These are phyloP conservation scores for Bufo gargarizans DNA, from an alignment of 2,113 vertebrate genomes.

Conservation along the genomic window DNA sequence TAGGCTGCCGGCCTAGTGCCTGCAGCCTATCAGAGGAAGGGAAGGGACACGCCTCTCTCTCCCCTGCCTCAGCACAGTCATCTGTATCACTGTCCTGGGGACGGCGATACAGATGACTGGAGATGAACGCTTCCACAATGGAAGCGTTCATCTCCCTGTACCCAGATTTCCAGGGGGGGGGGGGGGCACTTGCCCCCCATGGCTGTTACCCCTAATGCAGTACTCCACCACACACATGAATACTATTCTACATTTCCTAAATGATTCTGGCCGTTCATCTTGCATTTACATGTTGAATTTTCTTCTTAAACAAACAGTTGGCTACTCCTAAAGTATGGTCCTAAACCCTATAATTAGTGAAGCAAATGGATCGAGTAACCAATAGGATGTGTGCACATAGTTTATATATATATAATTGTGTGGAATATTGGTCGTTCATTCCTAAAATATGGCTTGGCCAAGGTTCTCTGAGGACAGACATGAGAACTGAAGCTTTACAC, in stretches of 20 bases:
- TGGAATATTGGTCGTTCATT: slow-evolving; percentile 13
- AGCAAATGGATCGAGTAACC: slow-evolving; percentile 24
- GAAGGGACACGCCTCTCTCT: too few species aligned
- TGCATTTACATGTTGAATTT: neutral
- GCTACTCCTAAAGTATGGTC: slow-evolving; percentile 11
- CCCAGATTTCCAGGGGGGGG: too few species aligned
- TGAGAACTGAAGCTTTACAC: slow-evolving; percentile 1
- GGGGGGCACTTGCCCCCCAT: too few species aligned
- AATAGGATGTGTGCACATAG: slow-evolving; percentile 24
- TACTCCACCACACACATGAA: neutral
- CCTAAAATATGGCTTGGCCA: slow-evolving; percentile 22
- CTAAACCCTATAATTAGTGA: slow-evolving; percentile 45
- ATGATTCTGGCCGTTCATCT: neutral
- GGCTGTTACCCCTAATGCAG: too few species aligned
- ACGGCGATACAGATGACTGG: too few species aligned
- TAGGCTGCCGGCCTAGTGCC: too few species aligned
- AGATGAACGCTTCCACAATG: too few species aligned
- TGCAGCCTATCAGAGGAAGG: too few species aligned
- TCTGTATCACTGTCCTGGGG: too few species aligned
- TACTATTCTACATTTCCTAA: neutral
- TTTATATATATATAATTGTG: slow-evolving; percentile 27
- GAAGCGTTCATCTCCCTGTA: too few species aligned
- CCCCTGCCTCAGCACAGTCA: too few species aligned
- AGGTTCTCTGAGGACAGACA: slow-evolving; percentile 48
- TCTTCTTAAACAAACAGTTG: slow-evolving; percentile 33